Evolutionary conservation across 2,888 invertebrate species (phyloP).

Genomic region (Drosophila mettleri): DNA sequence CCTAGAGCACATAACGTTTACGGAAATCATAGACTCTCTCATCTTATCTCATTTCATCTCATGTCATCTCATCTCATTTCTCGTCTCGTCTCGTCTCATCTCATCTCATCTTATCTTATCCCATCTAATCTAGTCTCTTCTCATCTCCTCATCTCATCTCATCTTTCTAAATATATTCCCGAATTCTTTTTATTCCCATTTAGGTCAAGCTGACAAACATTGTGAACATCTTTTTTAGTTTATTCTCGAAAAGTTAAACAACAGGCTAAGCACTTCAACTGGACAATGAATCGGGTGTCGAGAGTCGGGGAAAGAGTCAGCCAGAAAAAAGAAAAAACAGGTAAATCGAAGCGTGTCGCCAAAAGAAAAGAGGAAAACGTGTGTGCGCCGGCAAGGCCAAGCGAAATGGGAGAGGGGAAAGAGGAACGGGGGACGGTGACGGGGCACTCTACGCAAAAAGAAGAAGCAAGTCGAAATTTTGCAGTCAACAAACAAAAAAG

Average conservation of each 20-base stretch:
- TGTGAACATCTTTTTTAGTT: not conserved
- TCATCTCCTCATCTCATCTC: not conserved
- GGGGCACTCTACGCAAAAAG: constrained; percentile 50
- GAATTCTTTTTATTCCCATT: no score
- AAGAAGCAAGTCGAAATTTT: constrained; percentile 60
- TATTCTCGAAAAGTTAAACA: not conserved
- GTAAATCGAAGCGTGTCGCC: constrained; percentile 4
- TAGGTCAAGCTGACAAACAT: not conserved
- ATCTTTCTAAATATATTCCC: not conserved
- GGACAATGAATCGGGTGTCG: constrained; percentile 18
- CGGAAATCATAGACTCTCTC: not conserved
- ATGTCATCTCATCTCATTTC: not conserved
- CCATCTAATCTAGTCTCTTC: not conserved
- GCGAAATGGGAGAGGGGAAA: not conserved
- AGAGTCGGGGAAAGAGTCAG: constrained; percentile 4
- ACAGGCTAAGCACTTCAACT: constrained; percentile 18
- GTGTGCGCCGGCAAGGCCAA: not conserved
- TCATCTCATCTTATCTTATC: not conserved
- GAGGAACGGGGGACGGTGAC: not conserved
- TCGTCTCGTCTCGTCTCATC: not conserved
- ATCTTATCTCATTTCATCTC: not conserved
- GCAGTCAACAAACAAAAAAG: constrained; percentile 60
- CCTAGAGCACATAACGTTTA: no score
- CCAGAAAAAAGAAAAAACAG: constrained; percentile 17
- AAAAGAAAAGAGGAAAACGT: constrained; percentile 49